Percentiles rank a stretch among this genome's conserved stretches.
Conservation (phyloP, 2,888 invertebrate species). For the Hoplodrina blanda region DNA sequence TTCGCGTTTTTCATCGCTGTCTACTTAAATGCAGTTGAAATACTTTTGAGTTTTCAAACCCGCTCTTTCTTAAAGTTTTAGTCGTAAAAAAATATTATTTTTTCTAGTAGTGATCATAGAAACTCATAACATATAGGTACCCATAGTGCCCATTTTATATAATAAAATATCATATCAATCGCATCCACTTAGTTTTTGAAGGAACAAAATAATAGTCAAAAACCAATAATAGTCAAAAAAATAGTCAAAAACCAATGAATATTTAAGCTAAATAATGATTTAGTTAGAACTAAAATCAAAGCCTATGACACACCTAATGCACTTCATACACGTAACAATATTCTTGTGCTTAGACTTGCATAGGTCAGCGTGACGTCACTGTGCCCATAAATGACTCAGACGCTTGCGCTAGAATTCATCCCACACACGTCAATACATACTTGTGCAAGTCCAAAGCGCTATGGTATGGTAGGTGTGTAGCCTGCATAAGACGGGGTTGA, state of each 20-base stretch:
- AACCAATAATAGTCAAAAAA: not conserved
- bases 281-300: conserved; percentile 1
- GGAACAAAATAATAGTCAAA: conserved; percentile 2
- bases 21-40: conserved; percentile 4
- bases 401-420: too few species aligned
- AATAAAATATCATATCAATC: not conserved
- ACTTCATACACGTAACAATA: not conserved
- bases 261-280: conserved; percentile 20
- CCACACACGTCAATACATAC: too few species aligned
- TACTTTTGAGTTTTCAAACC: conserved; percentile 14
- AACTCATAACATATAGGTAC: not conserved
- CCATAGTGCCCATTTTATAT: not conserved
- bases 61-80: not conserved
- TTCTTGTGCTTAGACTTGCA: not conserved
- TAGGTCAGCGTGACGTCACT: too few species aligned
- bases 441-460: too few species aligned
- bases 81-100: not conserved
- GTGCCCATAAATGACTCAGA: too few species aligned
- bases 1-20: conserved; percentile 28
- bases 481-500: not conserved
- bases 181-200: not conserved
- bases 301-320: not conserved
- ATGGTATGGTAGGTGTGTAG: not conserved
- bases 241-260: conserved; percentile 11
- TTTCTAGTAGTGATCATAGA: not conserved